Base-by-base conservation (phyloP, 2,113 vertebrate species). In the Lampris incognitus region DNA sequence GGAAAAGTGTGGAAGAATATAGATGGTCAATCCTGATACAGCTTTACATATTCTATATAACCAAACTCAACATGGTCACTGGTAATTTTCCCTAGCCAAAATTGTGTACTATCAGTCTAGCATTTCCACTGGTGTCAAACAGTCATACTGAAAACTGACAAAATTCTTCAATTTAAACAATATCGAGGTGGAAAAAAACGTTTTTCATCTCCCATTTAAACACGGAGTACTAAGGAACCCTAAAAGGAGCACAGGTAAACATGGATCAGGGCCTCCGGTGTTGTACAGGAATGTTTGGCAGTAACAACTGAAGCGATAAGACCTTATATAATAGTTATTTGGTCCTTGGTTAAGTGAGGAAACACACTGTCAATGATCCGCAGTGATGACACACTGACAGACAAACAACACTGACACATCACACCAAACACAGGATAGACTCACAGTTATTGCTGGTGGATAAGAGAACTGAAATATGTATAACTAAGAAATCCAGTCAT, bases 251-350 rank as follows among this genome's bases (percentile, higher is more conserved):
- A 44, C 38, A n/a, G 24, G n/a, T 13, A 24, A 1, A 54, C 50
- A 24, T 48, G 40, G 9, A 44, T 56, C 9, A n/a, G 76, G 50
- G 39, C 36, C 7, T 75, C 40, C 42, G 0, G 36, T 6, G 24
- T 56, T 68, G 38, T 5, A 49, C 24, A 10, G 7, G 39, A 4
- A 63, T 10, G 69, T 49, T 86, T 81, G 88, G 85, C 90, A 90
- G 88, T 79, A 82, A 79, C 60, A 79, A 66, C 73, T 81, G 40
- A 59, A 71, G 1, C 24, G 61, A 57, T 73, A 72, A 74, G 44
- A 72, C 39, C 37, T 39, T 46, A 54, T 1, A 8, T 39, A 74
- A 52, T 62, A 75, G 55, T 63, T 46, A 44, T 79, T 85, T 82
- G 83, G 73, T 86, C 85, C 73, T 70, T 79, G 59, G 42, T 65